A percentile compares a stretch with the other conserved stretches of the same genome.
phyloP scores from a whole-genome alignment of 2,888 invertebrate genomes.

The Eupithecia tripunctaria region DNA sequence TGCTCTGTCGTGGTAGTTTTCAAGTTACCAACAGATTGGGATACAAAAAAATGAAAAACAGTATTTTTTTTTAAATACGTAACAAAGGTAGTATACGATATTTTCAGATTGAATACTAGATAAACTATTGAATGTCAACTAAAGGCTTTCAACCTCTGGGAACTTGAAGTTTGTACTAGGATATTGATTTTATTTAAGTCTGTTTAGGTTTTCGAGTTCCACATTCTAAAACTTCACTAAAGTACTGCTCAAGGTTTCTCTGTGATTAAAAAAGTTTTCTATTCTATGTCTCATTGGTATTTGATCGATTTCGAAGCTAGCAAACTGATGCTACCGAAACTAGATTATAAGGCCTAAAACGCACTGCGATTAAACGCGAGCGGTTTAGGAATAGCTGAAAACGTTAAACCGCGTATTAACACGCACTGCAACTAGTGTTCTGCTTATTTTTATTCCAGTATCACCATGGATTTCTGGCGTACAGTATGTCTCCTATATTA shows the following conservation, averaged over 20 bases:
- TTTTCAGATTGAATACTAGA: conserved; percentile 7
- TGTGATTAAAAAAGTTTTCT: background rate
- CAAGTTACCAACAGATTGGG: background rate
- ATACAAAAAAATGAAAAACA: background rate
- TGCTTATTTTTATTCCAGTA: no score
- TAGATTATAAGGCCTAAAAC: background rate
- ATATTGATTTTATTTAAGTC: conserved; percentile 42
- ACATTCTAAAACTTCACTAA: conserved; percentile 11
- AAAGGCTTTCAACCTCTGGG: conserved; percentile 20
- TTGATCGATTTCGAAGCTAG: background rate
- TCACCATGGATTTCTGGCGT: no score
- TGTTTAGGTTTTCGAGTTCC: conserved; percentile 21
- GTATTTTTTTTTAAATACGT: background rate
- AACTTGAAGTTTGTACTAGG: conserved; percentile 50
- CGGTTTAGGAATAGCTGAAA: no score
- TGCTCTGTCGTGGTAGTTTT: background rate
- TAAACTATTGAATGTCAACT: conserved; percentile 6
- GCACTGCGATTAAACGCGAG: no score
- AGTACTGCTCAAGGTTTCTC: background rate
- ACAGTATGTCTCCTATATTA: no score
- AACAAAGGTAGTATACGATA: background rate
- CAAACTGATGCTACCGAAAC: background rate
- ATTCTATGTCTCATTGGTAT: background rate
- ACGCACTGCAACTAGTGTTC: no score
- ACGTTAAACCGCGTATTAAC: no score